Base-by-base conservation (phyloP, 2,797 vertebrate species). In the Toxotes lorentzi region DNA sequence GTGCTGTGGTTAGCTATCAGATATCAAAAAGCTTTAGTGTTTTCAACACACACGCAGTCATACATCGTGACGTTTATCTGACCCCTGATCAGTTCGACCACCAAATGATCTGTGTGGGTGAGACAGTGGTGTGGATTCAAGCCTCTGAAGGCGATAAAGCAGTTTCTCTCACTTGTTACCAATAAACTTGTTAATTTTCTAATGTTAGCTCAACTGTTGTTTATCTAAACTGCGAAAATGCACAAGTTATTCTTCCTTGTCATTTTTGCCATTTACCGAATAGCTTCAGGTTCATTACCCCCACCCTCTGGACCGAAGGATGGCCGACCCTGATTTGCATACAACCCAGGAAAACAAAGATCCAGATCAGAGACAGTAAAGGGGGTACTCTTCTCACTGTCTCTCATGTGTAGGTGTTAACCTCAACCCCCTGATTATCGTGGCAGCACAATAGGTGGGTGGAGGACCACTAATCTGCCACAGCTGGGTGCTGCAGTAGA, bases 331-430 rank as follows among this genome's bases (percentile, higher is more conserved):
- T 53, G 54, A 79, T 76, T 53, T 76, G 43, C 63, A 70, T 70
- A 34, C 48, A 23, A n/a, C 48, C 50, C 7, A 21, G 41, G 17
- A 64, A 64, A 73, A 61, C 38, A 40, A 58, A 65, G 41, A n/a
- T 30, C 67, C 10, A 60, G 23, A 62, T 40, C 54, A 45, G 53
- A 34, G 5, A 35, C 23, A 14, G 65, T 43, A 23, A 67, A 50
- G 60, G 56, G 40, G 61, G 61, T 38, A 35, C 47, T 60, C 68
- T 40, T 69, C 30, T 35, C 43, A 14, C 4, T 30, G 5, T 54
- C 56, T 72, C 41, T 88, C 24, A 2, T 83, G 86, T 76, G 66
- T 86, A 67, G 73, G 86, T 90, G 90, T 84, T 82, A 89, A 78
- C 75, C 88, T 73, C 50, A 45, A 73, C 66, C 70, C 43, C 66